Conservation (phyloP, 2,113 vertebrate genomes). For the Myanophis thanlyinensis region DNA sequence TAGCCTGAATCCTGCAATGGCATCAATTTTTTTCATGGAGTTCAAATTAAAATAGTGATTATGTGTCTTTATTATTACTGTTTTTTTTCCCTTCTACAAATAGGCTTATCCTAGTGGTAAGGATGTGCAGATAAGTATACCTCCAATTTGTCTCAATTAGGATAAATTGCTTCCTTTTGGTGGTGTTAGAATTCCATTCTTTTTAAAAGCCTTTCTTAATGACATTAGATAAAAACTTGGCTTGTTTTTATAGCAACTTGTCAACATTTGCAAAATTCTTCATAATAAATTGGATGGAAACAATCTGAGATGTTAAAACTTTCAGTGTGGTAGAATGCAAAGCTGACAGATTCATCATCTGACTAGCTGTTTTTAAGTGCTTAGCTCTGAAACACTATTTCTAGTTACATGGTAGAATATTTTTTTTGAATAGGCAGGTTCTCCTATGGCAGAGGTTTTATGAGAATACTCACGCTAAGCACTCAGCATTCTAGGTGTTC, state of each 20-base stretch:
- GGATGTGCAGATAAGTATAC: background rate
- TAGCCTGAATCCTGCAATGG: background rate
- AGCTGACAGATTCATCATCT: background rate
- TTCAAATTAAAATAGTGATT: background rate
- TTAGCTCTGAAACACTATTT: background rate
- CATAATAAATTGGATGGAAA: background rate
- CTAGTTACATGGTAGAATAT: background rate
- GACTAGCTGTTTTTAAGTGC: background rate
- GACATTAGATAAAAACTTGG: background rate
- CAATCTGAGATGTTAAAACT: background rate
- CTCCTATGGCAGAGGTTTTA: background rate
- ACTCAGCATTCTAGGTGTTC: background rate
- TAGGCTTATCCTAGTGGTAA: background rate
- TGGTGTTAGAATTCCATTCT: background rate
- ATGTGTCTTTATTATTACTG: background rate
- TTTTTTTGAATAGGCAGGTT: background rate
- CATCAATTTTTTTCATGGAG: background rate
- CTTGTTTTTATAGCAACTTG: background rate
- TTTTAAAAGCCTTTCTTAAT: background rate
- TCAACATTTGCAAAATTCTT: background rate
- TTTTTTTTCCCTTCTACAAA: background rate
- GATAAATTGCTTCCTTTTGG: background rate
- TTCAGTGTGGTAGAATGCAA: background rate
- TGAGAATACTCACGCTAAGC: background rate
- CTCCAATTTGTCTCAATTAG: background rate